phyloP scores from a whole-genome alignment of 2,888 invertebrate genomes.

The Chrysina gloriosa region DNA sequence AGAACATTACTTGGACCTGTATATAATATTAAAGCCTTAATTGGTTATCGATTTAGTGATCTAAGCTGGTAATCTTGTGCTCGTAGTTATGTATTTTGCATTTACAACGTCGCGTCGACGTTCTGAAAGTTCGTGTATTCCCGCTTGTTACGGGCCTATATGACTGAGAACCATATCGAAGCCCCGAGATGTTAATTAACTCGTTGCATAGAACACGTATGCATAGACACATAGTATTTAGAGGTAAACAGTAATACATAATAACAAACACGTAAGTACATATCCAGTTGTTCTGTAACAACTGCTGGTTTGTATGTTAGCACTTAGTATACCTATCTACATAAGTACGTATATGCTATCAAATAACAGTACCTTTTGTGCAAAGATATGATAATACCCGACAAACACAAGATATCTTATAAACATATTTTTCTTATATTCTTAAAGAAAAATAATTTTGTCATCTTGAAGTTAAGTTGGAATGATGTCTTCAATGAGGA shows the following conservation, averaged over 20 bases:
- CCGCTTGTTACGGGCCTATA: background rate
- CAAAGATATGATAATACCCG: no score
- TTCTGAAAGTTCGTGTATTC: constrained; percentile 12
- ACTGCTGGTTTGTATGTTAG: no score
- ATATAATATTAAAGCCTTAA: constrained; percentile 23
- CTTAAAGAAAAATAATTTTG: no score
- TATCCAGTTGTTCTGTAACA: background rate
- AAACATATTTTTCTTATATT: no score
- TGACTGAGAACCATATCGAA: background rate
- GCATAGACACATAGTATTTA: background rate
- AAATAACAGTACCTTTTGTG: no score
- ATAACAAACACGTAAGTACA: background rate
- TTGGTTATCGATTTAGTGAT: constrained; percentile 30
- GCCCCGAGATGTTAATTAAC: constrained; percentile 17
- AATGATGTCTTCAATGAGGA: no score
- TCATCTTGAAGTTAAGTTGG: no score
- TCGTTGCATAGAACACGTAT: background rate
- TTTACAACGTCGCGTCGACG: background rate
- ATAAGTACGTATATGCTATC: no score
- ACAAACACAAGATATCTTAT: no score
- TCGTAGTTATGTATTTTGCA: constrained; percentile 18
- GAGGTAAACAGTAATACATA: background rate
- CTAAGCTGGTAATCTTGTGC: background rate
- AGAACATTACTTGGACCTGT: background rate
- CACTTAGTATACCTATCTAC: no score